Evolutionary conservation across 2,797 vertebrate genomes (phyloP), one percentile per base, ranked within the genome.

Genomic region (Meda fulgida): DNA sequence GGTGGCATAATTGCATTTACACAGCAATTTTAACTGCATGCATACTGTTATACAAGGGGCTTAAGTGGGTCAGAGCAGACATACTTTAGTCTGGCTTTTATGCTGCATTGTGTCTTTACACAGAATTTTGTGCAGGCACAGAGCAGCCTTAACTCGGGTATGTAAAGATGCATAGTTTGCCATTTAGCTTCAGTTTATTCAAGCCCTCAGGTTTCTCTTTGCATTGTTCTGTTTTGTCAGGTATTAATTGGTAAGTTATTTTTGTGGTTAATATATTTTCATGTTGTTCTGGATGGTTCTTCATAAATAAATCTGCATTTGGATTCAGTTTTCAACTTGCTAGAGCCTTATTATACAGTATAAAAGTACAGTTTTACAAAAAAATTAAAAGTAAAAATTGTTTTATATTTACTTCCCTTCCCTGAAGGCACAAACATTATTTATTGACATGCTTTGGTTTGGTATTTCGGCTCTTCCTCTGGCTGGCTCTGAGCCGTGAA

Each of bases 361-460:
- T 13, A 63, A 11, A 78, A 43, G 16, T 1, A 63, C 34, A 51
- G 18, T 36, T 63, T 48, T 72, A 10, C 40, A 48, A 21, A 23
- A n/a, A 76, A 38, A 63, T 38, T 38, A 6, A 29, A 69, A 78
- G 23, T 34, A 55, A 51, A 80, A 69, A 71, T 29, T 2, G 29
- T 71, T 67, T 70, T 48, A 31, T 36, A 29, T 66, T 51, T 13
- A 9, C 13, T 83, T 67, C 46, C 9, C 13, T 60, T 46, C 40
- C 40, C 51, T 84, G 78, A 67, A 86, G 87, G 73, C 38, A 77
- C 78, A 88, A 87, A 38, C 85, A 93, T 93, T 82, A 93, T 90
- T 93, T 92, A 92, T 93, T 94, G 88, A 93, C 93, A 78, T 87
- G 87, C 89, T 92, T 93, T 91, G 90, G 90, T 92, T 92, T 92